phyloP scores from a whole-genome alignment of 2,113 vertebrate species.

The Chloebia gouldiae region DNA sequence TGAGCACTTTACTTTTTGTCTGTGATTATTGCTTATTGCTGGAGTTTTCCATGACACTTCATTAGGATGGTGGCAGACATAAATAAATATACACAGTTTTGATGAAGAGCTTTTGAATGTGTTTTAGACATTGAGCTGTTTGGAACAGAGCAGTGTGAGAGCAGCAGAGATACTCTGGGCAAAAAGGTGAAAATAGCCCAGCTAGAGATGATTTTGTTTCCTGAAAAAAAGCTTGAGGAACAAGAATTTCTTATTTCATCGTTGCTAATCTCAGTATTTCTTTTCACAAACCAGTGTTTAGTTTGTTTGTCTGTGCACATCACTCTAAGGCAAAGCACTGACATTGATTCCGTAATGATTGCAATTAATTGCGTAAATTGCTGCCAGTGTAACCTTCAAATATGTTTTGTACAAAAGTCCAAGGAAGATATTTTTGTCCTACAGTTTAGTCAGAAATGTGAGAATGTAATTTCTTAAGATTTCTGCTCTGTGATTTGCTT shows the following conservation, averaged over 20 bases:
- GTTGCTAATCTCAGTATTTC: rapidly evolving
- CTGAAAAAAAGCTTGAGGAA: neutral
- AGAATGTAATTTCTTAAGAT: neutral
- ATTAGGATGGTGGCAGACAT: slow-evolving; percentile 12
- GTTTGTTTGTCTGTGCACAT: neutral
- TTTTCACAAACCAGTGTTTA: neutral
- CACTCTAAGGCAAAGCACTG: neutral
- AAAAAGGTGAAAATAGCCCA: neutral
- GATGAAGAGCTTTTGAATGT: neutral
- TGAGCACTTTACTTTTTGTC: neutral
- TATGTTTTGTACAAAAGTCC: neutral
- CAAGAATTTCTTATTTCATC: neutral
- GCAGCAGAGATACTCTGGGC: neutral
- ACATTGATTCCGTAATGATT: neutral
- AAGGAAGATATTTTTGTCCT: neutral
- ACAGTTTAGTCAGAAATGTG: neutral
- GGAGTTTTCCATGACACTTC: slow-evolving; percentile 28
- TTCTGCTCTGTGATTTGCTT: neutral
- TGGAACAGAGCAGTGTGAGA: neutral
- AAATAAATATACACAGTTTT: slow-evolving; percentile 19
- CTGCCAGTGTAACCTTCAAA: neutral
- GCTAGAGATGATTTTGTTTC: neutral
- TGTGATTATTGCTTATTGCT: slow-evolving; percentile 12
- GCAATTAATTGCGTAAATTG: neutral
- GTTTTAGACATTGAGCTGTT: neutral